Conservation (phyloP, 2,797 vertebrate species). For the Anguilla marmorata region DNA sequence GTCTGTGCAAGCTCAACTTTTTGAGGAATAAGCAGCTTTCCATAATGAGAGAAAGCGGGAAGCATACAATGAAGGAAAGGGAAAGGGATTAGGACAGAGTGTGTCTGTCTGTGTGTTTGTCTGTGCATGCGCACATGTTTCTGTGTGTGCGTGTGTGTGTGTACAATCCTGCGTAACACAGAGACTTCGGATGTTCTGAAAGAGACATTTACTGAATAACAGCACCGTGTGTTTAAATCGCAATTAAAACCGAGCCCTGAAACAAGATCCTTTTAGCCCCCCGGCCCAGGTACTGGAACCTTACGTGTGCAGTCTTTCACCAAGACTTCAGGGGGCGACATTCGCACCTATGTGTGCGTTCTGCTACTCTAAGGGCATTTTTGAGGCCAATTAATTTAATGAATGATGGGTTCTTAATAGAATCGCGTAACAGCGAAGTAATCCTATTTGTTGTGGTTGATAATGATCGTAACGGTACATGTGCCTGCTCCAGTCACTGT, state of each 20-base stretch:
- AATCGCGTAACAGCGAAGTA: neutral
- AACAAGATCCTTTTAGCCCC: neutral
- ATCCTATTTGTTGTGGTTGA: slow-evolving; percentile 2
- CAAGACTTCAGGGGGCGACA: neutral
- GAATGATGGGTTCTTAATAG: neutral
- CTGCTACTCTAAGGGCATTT: neutral
- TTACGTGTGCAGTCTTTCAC: neutral
- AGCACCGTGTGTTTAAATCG: neutral
- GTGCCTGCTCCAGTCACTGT: neutral
- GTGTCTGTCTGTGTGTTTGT: too few relatives aligned
- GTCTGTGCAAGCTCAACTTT: too few relatives aligned
- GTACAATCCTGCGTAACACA: neutral
- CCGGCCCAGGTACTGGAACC: neutral
- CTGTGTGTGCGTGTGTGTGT: too few relatives aligned
- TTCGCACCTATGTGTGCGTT: neutral
- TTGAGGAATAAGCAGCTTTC: too few relatives aligned
- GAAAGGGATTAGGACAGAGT: too few relatives aligned
- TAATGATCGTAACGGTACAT: neutral
- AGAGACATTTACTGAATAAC: neutral
- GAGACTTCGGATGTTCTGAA: neutral
- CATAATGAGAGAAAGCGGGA: too few relatives aligned
- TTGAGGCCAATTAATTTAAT: neutral
- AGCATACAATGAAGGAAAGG: too few relatives aligned
- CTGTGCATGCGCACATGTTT: too few relatives aligned
- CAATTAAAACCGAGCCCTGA: neutral